Evolutionary conservation across 2,888 invertebrate species (phyloP).

Genomic region (Rosalia funebris): DNA sequence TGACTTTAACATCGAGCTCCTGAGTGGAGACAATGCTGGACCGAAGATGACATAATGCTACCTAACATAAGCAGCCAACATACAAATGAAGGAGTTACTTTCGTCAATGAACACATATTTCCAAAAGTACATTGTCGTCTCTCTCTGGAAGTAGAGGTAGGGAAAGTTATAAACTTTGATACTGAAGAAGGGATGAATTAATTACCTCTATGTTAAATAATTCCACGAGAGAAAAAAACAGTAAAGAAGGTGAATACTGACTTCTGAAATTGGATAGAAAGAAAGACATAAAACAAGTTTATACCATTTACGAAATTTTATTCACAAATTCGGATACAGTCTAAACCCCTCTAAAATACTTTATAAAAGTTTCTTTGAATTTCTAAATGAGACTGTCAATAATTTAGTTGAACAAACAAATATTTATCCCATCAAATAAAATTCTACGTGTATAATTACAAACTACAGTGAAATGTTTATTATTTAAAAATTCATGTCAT

Average conservation of each 20-base stretch:
- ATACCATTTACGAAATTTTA: neutral
- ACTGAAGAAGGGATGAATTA: neutral
- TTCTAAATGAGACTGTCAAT: neutral
- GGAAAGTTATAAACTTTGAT: neutral
- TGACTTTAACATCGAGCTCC: neutral
- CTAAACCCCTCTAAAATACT: neutral
- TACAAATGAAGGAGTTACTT: neutral
- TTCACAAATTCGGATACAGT: neutral
- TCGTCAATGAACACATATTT: neutral
- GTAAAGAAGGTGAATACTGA: neutral
- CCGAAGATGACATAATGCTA: neutral
- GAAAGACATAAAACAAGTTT: neutral
- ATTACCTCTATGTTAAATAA: neutral
- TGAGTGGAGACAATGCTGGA: neutral
- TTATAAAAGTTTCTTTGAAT: neutral
- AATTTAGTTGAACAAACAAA: slow-evolving; percentile 28
- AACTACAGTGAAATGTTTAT: slow-evolving; percentile 41
- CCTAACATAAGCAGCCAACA: neutral
- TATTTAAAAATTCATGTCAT: slow-evolving; percentile 44
- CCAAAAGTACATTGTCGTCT: neutral
- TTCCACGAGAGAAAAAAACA: neutral
- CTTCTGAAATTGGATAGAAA: neutral
- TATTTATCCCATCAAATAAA: slow-evolving; percentile 40
- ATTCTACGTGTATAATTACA: slow-evolving; percentile 35
- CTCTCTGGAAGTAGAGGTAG: neutral